These are phyloP conservation scores for Sussaba pulchella DNA, from an alignment of 2,888 invertebrate species.

Conservation along the genomic window DNA sequence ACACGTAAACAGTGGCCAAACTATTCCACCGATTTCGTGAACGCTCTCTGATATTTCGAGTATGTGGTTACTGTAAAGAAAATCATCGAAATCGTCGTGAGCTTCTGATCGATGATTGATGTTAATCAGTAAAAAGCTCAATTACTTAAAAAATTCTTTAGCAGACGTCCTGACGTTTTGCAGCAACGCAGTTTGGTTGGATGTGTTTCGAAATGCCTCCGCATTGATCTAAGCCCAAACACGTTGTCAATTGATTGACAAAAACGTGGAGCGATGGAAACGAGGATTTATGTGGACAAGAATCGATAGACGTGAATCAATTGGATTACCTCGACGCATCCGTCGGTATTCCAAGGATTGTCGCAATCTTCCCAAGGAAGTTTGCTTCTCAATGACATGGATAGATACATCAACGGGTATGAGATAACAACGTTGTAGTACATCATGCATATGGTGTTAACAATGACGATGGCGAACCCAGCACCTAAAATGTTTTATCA, in stretches of 20 bases:
- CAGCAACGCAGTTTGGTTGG: conserved; percentile 78
- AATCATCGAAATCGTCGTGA: conserved; percentile 21
- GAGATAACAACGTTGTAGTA: conserved; percentile 95
- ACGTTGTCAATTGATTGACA: not conserved
- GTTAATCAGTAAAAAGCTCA: conserved; percentile 59
- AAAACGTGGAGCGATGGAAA: no score
- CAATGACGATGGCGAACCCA: conserved; percentile 92
- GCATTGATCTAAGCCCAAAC: conserved; percentile 78
- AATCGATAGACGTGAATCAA: conserved; percentile 21
- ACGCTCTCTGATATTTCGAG: conserved; percentile 91
- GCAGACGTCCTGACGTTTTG: conserved; percentile 88
- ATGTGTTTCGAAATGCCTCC: conserved; percentile 77
- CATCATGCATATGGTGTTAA: conserved; percentile 92
- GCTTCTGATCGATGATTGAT: not conserved
- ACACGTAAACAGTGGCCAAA: conserved; percentile 92
- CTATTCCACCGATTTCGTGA: conserved; percentile 90
- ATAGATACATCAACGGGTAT: conserved; percentile 93
- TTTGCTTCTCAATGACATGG: conserved; percentile 88
- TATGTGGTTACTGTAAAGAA: conserved; percentile 89
- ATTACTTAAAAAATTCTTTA: conserved; percentile 94
- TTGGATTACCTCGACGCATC: conserved; percentile 87
- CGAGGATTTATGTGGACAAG: not conserved
- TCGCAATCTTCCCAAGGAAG: conserved; percentile 92
- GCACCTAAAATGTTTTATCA: conserved; percentile 87
- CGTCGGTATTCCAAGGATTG: conserved; percentile 93